Evolutionary conservation across 2,797 vertebrate species (phyloP).

Genomic region (Leptoclinus maculatus): DNA sequence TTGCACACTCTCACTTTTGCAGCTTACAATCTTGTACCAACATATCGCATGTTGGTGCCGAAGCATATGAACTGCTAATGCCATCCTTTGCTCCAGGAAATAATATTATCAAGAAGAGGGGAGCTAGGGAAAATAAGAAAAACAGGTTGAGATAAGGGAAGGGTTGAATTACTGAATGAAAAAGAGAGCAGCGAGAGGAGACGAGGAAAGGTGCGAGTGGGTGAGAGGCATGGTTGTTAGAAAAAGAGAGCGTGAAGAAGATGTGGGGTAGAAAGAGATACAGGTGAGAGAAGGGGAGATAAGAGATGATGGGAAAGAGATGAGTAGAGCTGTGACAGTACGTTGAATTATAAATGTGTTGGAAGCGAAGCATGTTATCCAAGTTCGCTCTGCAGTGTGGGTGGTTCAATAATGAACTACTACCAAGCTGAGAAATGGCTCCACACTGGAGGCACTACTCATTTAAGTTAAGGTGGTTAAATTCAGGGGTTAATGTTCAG

Average conservation of each 20-base stretch:
- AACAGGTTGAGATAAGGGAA: conserved; percentile 41
- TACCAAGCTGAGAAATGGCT: conserved; percentile 33
- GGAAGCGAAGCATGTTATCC: conserved; percentile 63
- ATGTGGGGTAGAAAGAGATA: conserved; percentile 32
- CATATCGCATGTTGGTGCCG: conserved; percentile 62
- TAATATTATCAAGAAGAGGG: conserved; percentile 41
- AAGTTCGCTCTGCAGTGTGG: conserved; percentile 67
- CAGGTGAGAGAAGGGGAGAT: conserved; percentile 55
- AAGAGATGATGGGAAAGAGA: conserved; percentile 32
- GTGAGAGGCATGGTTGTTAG: conserved; percentile 23
- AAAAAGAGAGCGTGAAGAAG: conserved; percentile 24
- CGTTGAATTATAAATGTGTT: conserved; percentile 80
- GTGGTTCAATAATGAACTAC: conserved; percentile 62
- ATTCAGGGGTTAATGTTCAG: neutral
- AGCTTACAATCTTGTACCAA: conserved; percentile 64
- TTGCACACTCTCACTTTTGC: conserved; percentile 37
- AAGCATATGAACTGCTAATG: conserved; percentile 65
- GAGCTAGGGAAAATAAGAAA: conserved; percentile 19
- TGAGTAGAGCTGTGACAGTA: conserved; percentile 62
- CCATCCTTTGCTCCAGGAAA: conserved; percentile 57
- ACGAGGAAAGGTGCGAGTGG: conserved; percentile 9
- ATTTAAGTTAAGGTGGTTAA: neutral
- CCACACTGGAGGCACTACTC: neutral
- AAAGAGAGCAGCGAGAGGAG: conserved; percentile 3
- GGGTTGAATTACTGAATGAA: neutral